phyloP scores from a whole-genome alignment of 2,888 invertebrate genomes.

The Disparrhopalites patrizii region DNA sequence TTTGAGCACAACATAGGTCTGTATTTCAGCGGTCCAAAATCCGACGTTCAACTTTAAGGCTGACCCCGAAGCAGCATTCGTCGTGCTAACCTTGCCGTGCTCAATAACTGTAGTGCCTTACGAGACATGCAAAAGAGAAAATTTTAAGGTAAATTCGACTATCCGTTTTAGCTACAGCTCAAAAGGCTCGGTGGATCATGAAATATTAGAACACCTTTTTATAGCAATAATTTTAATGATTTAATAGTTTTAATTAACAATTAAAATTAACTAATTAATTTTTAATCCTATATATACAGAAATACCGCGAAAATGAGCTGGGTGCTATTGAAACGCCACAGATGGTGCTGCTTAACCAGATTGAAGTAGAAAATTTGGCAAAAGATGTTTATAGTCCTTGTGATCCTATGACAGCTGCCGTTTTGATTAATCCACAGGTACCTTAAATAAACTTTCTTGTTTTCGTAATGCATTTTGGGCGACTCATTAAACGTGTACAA shows the following conservation, averaged over 20 bases:
- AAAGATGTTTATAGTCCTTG: not conserved
- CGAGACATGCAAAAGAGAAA: not conserved
- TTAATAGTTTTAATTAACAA: not conserved
- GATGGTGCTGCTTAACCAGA: not conserved
- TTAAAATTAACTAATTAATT: not conserved
- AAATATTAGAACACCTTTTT: too few relatives aligned
- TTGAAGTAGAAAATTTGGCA: not conserved
- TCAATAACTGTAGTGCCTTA: not conserved
- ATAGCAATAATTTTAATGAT: not conserved
- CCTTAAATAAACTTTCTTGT: too few relatives aligned
- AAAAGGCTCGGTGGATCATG: too few relatives aligned
- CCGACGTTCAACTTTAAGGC: slow-evolving; percentile 1
- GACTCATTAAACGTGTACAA: too few relatives aligned
- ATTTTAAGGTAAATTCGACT: not conserved
- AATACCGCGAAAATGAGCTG: not conserved
- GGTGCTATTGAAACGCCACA: not conserved
- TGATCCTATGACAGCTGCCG: not conserved
- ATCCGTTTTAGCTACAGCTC: too few relatives aligned
- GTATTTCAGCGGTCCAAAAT: not conserved
- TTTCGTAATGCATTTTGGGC: too few relatives aligned
- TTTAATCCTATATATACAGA: not conserved
- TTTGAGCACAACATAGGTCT: too few relatives aligned
- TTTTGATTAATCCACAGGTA: not conserved
- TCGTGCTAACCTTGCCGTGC: not conserved
- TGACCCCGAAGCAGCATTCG: not conserved